Conservation (phyloP, 2,797 vertebrate species). For the Ctenopoma kingsleyae region DNA sequence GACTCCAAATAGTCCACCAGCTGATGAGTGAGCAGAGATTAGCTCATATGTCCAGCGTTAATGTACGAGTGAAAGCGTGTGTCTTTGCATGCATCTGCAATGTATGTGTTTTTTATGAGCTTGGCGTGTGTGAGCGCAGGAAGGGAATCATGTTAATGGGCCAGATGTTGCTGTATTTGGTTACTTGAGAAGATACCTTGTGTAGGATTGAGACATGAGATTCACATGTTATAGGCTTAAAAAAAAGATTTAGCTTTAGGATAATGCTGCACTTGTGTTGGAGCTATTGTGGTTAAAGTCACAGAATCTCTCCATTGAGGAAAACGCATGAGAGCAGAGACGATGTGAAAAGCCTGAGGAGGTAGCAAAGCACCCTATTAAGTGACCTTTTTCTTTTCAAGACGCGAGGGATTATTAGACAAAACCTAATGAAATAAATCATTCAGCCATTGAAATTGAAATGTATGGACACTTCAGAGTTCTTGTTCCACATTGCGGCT, state of each 20-base stretch:
- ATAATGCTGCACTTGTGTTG: conserved; percentile 44
- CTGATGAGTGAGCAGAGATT: conserved; percentile 40
- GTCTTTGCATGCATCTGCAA: conserved; percentile 24
- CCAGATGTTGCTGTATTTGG: conserved; percentile 51
- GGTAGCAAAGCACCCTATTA: conserved; percentile 52
- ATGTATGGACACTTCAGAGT: conserved; percentile 48
- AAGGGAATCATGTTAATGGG: conserved; percentile 43
- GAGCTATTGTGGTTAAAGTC: conserved; percentile 56
- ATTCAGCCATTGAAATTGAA: conserved; percentile 54
- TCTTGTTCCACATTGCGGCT: conserved; percentile 41
- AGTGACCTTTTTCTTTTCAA: conserved; percentile 59
- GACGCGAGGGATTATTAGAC: conserved; percentile 45
- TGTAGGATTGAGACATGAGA: conserved; percentile 33
- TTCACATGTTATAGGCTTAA: conserved; percentile 25
- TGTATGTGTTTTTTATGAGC: conserved; percentile 45
- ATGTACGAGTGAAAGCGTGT: conserved; percentile 23
- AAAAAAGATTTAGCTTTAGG: conserved; percentile 50
- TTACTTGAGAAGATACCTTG: conserved; percentile 55
- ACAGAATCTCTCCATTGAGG: conserved; percentile 41
- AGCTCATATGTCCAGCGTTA: conserved; percentile 51
- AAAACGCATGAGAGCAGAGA: conserved; percentile 18
- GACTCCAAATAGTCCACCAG: conserved; percentile 29
- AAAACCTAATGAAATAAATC: conserved; percentile 64
- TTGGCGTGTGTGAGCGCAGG: conserved; percentile 7
- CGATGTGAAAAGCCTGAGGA: conserved; percentile 60